These are phyloP conservation scores for Neoarius graeffei DNA, from an alignment of 2,113 vertebrate species.

Conservation along the genomic window DNA sequence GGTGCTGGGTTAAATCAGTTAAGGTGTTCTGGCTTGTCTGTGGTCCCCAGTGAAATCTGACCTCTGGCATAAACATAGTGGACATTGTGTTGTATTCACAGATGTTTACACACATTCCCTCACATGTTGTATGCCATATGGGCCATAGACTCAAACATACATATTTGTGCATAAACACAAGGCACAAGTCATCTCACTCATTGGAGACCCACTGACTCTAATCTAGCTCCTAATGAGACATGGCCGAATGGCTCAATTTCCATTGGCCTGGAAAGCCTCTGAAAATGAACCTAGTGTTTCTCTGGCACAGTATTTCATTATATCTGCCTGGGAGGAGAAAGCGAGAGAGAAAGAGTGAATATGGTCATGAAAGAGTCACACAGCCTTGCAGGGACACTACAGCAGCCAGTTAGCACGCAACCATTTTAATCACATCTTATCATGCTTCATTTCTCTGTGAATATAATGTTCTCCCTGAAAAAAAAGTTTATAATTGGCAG, in stretches of 20 bases:
- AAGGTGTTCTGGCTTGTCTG: conserved; percentile 20
- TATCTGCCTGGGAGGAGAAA: conserved; percentile 30
- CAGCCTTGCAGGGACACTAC: conserved; percentile 33
- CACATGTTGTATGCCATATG: conserved; percentile 17
- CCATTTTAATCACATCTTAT: conserved; percentile 62
- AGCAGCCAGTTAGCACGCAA: conserved; percentile 63
- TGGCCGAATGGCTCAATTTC: conserved; percentile 52
- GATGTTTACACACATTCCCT: conserved; percentile 25
- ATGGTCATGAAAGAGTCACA: conserved; percentile 43
- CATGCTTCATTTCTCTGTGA: conserved; percentile 51
- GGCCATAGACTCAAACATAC: conserved; percentile 3
- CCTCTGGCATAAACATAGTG: conserved; percentile 33
- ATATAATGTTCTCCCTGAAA: conserved; percentile 38
- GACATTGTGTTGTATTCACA: conserved; percentile 18
- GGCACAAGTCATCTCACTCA: conserved; percentile 49
- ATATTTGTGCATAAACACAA: conserved; percentile 53
- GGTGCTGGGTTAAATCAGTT: conserved; percentile 45
- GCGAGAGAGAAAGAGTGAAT: conserved; percentile 30
- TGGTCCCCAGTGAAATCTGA: conserved; percentile 20
- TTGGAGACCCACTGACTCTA: conserved; percentile 52
- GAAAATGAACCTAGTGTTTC: conserved; percentile 55
- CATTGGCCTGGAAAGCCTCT: conserved; percentile 51
- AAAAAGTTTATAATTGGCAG: conserved; percentile 43
- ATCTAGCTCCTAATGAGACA: conserved; percentile 55
- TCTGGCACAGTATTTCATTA: conserved; percentile 54